Evolutionary conservation across 2,797 vertebrate species (phyloP).

Genomic region (Sebastes minor): DNA sequence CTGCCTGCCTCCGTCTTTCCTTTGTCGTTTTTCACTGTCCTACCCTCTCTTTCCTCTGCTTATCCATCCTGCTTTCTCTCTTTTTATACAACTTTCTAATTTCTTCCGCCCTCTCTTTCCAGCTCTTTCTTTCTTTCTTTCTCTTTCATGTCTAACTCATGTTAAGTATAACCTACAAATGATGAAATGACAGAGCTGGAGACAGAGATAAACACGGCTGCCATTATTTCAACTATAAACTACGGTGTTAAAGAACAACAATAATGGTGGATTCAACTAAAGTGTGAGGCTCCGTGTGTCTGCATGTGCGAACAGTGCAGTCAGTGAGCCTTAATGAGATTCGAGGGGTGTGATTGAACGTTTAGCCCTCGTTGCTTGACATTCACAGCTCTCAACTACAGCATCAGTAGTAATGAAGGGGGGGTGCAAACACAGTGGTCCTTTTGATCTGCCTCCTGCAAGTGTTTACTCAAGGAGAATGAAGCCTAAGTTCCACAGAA

Average conservation of each 20-base stretch:
- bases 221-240: neutral
- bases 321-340: constrained; percentile 41
- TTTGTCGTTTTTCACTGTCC: neutral
- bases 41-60: neutral
- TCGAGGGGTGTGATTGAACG: constrained; percentile 34
- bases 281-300: constrained; percentile 4
- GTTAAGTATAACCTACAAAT: neutral
- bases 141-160: neutral
- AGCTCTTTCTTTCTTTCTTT: neutral
- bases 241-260: neutral
- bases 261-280: neutral
- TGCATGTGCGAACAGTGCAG: constrained; percentile 26
- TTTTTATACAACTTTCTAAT: neutral
- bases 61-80: neutral
- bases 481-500: neutral
- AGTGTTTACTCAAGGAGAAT: constrained; percentile 17
- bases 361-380: constrained; percentile 28
- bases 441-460: constrained; percentile 18
- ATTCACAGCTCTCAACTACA: constrained; percentile 19
- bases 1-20: constrained; percentile 16
- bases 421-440: constrained; percentile 12
- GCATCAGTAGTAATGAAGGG: neutral
- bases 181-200: neutral
- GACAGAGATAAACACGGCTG: neutral
- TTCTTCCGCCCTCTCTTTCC: neutral